Percentiles rank a stretch among this genome's conserved stretches.
These are phyloP conservation scores for Aphaenogaster ashmeadi DNA, from an alignment of 1,140 invertebrate genomes.

Conservation along the genomic window DNA sequence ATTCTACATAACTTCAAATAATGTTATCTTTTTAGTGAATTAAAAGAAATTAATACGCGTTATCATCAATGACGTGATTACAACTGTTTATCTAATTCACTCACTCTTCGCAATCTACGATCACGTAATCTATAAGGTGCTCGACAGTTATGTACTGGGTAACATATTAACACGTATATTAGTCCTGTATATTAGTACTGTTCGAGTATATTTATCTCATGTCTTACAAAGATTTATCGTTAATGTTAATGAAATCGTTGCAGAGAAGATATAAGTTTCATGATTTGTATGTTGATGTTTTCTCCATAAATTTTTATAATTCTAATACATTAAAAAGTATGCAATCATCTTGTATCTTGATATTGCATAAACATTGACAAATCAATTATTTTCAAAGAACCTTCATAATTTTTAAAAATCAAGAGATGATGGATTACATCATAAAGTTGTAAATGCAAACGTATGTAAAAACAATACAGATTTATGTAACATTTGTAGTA, in stretches of 20 bases:
- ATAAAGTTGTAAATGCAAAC: background rate
- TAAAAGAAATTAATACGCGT: background rate
- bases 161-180: background rate
- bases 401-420: background rate
- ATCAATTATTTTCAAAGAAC: background rate
- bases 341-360: background rate
- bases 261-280: background rate
- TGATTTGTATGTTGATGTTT: background rate
- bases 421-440: background rate
- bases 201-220: background rate
- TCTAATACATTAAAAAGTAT: background rate
- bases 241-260: constrained; percentile 32
- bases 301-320: background rate
- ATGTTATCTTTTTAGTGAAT: no score
- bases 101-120: background rate
- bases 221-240: background rate
- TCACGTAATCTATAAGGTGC: no score
- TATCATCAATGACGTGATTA: background rate
- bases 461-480: background rate
- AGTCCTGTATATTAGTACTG: background rate
- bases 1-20: background rate
- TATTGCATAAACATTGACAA: background rate
- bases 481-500: background rate
- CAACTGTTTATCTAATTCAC: constrained; percentile 1
- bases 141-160: no score